These are phyloP conservation scores for Neolamprologus kungweensis DNA, from an alignment of 2,113 vertebrate genomes.

Conservation along the genomic window DNA sequence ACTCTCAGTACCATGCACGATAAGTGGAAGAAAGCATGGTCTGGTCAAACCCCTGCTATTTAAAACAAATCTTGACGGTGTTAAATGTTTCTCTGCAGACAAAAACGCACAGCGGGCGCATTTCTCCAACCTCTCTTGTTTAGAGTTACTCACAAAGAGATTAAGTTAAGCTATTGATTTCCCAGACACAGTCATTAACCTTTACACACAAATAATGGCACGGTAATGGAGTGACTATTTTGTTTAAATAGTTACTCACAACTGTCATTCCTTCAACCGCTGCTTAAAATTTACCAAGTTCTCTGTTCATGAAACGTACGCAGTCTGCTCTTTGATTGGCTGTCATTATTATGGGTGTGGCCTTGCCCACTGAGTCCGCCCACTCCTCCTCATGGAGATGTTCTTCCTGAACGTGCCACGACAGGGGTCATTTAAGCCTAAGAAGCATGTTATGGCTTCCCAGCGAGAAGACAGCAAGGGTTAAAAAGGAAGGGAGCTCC, in stretches of 20 bases:
- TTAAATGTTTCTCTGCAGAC: neutral
- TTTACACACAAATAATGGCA: slow-evolving; percentile 41
- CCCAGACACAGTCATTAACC: slow-evolving; percentile 34
- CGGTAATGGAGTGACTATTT: slow-evolving; percentile 3
- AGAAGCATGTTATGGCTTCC: slow-evolving; percentile 35
- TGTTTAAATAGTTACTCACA: neutral
- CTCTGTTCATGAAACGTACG: neutral
- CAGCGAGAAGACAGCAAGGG: slow-evolving; percentile 16
- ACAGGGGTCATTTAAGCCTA: slow-evolving; percentile 7
- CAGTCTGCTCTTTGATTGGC: neutral
- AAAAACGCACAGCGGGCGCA: neutral
- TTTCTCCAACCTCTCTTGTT: neutral
- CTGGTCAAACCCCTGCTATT: neutral
- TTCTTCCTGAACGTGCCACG: neutral
- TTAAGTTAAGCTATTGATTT: slow-evolving; percentile 38
- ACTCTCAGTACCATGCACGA: neutral
- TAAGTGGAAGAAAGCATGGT: neutral
- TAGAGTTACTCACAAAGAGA: slow-evolving; percentile 5
- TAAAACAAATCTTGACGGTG: neutral
- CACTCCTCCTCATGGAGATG: neutral
- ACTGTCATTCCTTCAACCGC: neutral
- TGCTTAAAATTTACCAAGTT: neutral
- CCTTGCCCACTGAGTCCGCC: neutral
- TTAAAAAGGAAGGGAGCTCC: slow-evolving; percentile 62
- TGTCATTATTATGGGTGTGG: neutral